A percentile compares a stretch with the other conserved stretches of the same genome.
phyloP scores from a whole-genome alignment of 2,888 invertebrate species.

The Tridacna crocea region DNA sequence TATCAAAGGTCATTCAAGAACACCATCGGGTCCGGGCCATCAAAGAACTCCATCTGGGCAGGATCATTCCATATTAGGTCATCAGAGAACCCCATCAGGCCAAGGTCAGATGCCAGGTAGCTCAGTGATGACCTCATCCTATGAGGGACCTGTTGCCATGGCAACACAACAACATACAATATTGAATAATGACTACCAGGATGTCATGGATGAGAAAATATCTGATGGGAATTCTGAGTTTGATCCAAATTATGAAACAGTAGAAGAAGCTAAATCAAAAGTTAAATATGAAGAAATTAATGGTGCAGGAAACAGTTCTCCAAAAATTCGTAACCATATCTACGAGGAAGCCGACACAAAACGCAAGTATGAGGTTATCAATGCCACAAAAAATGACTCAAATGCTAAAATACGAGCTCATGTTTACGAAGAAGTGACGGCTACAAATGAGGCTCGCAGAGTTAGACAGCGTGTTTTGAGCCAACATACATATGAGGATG shows the following conservation, averaged over 20 bases:
- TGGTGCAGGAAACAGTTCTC: slow-evolving; percentile 40
- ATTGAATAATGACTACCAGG: slow-evolving; percentile 10
- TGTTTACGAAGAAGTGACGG: slow-evolving; percentile 76
- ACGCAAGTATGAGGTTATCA: slow-evolving; percentile 51
- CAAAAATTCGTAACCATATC: slow-evolving; percentile 49
- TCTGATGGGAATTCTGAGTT: slow-evolving; percentile 53
- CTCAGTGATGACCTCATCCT: slow-evolving; percentile 42
- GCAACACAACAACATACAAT: slow-evolving; percentile 52
- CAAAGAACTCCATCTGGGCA: slow-evolving; percentile 29
- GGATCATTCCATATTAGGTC: slow-evolving; percentile 44
- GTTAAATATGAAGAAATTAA: slow-evolving; percentile 61
- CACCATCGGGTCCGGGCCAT: slow-evolving; percentile 19
- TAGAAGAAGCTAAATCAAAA: slow-evolving; percentile 76
- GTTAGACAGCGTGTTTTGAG: slow-evolving; percentile 69
- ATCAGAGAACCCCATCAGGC: slow-evolving; percentile 49
- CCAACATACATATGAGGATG: slow-evolving; percentile 77
- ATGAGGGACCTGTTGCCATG: slow-evolving; percentile 49
- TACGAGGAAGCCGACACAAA: slow-evolving; percentile 72
- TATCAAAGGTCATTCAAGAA: slow-evolving; percentile 33
- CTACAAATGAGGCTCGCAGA: slow-evolving; percentile 56
- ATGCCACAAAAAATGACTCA: slow-evolving; percentile 36
- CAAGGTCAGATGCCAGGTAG: slow-evolving; percentile 61
- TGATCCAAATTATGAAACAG: slow-evolving; percentile 80
- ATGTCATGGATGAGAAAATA: slow-evolving; percentile 27
- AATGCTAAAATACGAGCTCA: slow-evolving; percentile 64